Evolutionary conservation across 2,113 vertebrate species (phyloP), one percentile per base, ranked within the genome.

Genomic region (Rana temporaria): DNA sequence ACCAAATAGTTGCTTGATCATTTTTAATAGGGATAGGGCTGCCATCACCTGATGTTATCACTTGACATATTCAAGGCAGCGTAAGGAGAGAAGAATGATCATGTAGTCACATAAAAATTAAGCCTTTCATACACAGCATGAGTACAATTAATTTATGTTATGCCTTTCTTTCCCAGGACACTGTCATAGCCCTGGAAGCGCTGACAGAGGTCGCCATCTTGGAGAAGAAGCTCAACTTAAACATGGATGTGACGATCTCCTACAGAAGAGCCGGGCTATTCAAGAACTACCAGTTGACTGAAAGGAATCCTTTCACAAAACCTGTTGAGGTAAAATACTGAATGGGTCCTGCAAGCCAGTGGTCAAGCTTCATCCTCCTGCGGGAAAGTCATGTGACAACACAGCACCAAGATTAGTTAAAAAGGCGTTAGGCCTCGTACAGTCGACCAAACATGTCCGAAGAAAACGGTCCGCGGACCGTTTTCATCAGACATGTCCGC

Each of bases 151-250:
- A 48, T 2, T 3, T 12, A 48, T 48, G 9, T 9, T 14, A n/a
- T 0, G 84, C 4, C 14, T 85, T 90, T 56, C 77, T 85, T 63
- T 26, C 16, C 16, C 86, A 98, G 97, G 97, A 98, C 88, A 94
- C 94, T 0, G 84, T 93, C 15, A 89, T 95, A 84, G 96, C 96
- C 67, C 91, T 99, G 0, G 95, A 98, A 82, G 93, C 94, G 1
- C 52, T 98, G 85, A 94, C 93, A 4, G 92, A 96, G 81, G 96
- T 97, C 88, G 93, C 87, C 68, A 86, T 88, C 14, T 52, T 93
- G 26, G n/a, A 85, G 53, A 88, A 86, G 55, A 87, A 84, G 22
- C 77, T 95, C 0, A 38, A 0, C 1, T 87, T 98, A 85, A 71
- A 93, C 64, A 97, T 97, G 95, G 84, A 87, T 1, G 88, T 99